Percentiles rank a stretch among this genome's conserved stretches.
Conservation (phyloP, 2,888 invertebrate genomes). For the Slavum lentiscoides region DNA sequence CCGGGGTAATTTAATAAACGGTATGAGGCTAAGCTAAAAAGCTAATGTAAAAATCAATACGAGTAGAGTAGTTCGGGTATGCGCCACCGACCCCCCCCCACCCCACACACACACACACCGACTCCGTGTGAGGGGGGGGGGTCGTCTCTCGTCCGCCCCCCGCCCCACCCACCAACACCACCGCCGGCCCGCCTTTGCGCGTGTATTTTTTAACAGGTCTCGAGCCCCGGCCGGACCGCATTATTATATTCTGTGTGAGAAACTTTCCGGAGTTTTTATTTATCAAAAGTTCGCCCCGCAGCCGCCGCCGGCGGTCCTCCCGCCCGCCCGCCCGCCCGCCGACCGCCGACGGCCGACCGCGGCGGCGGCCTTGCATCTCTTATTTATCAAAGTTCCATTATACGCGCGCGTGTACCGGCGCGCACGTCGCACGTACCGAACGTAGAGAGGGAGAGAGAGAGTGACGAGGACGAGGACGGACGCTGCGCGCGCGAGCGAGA, state of each 20-base stretch:
- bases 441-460: no score
- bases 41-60: conserved; percentile 53
- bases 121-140: neutral
- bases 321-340: neutral
- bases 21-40: conserved; percentile 51
- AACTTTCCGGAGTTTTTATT: conserved; percentile 52
- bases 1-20: conserved; percentile 53
- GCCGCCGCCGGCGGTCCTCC: neutral
- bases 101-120: no score
- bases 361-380: conserved; percentile 26
- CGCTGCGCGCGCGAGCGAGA: neutral
- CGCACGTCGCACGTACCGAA: no score
- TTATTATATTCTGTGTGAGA: conserved; percentile 44
- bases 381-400: conserved; percentile 52
- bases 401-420: conserved; percentile 2
- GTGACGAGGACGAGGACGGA: no score
- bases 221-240: conserved; percentile 51
- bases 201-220: conserved; percentile 52
- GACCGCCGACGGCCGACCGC: neutral
- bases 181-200: neutral
- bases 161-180: no score
- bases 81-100: conserved; percentile 6
- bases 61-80: conserved; percentile 39
- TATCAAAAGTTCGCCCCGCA: conserved; percentile 47
- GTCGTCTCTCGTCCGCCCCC: conserved; percentile 3